phyloP scores from a whole-genome alignment of 2,797 vertebrate species.

The Melanogrammus aeglefinus region DNA sequence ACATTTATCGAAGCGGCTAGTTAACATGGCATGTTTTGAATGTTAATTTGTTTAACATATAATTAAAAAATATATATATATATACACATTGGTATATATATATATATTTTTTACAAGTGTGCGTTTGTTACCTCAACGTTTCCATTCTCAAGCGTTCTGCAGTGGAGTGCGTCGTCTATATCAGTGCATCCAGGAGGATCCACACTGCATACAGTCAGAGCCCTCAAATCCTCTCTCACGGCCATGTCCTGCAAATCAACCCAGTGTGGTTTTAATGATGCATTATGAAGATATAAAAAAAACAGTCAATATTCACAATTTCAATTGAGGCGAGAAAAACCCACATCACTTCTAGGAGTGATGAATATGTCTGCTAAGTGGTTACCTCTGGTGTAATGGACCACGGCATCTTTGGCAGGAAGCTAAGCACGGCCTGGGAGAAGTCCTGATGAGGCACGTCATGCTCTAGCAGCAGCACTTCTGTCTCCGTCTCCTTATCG shows the following conservation, averaged over 20 bases:
- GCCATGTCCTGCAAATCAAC: slow-evolving; percentile 79
- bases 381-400: slow-evolving; percentile 84
- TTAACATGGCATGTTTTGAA: neutral
- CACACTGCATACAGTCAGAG: slow-evolving; percentile 89
- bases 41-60: neutral
- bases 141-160: slow-evolving; percentile 83
- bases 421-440: slow-evolving; percentile 90
- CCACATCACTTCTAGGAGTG: neutral
- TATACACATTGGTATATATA: neutral
- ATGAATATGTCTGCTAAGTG: too few relatives aligned
- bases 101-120: neutral
- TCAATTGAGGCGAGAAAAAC: neutral
- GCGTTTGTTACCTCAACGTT: slow-evolving; percentile 82
- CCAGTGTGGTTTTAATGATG: slow-evolving; percentile 10
- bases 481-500: slow-evolving; percentile 92
- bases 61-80: neutral
- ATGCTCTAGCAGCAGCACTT: slow-evolving; percentile 93
- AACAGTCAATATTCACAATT: neutral
- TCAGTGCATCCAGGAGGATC: slow-evolving; percentile 98
- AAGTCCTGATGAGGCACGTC: slow-evolving; percentile 97
- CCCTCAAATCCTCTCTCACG: slow-evolving; percentile 82
- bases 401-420: slow-evolving; percentile 95
- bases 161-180: slow-evolving; percentile 95
- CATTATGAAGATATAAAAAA: neutral
- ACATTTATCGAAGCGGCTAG: neutral